Base-by-base conservation (phyloP, 2,888 invertebrate genomes). In the Papilio demoleus region DNA sequence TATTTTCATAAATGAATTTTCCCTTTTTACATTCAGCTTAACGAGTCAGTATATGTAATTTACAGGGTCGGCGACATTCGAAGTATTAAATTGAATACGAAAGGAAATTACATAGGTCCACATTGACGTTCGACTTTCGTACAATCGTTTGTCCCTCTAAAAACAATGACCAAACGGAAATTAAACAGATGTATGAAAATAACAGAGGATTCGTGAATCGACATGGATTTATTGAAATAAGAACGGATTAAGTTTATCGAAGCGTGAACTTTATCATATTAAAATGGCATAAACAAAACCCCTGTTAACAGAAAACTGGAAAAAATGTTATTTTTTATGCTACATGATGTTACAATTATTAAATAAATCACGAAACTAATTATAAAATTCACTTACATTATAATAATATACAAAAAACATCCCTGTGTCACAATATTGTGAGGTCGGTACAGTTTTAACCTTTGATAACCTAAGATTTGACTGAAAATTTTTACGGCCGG, bases 131-230 rank as follows among this genome's bases (percentile, higher is more conserved):
- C 81, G 81, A 79, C 84, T 85, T 82, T 85, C 82, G 81, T 85
- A 83, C 83, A 86, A 89, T 88, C 86, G 87, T 88, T 87, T 87
- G 83, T 86, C 84, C 82, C 84, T 83, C 80, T 82, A 84, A 91
- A 90, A 90, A 92, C 88, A 90, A 88, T 86, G 87, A 83, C 80
- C 73, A 77, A 84, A 80, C 91, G 91, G 91, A 92, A 90, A 91
- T 91, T 90, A 90, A 90, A 82, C 80, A 82, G 79, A 88, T 75
- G 74, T 75, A 72, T 76, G 74, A 68, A 68, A 19, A 68, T 40
- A 68, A 17, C 68, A 31, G 19, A 64, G 68, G 17, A 68, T 85
- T 82, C 82, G 83, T 86, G 86, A 86, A 87, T 84, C 86, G 50
- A 53, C 47, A 53, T 3, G 50, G 61, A 65, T 65, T 65, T 65